A percentile compares a stretch with the other conserved stretches of the same genome.
These are phyloP conservation scores for Pangasius djambal DNA, from an alignment of 2,797 vertebrate genomes.

Conservation along the genomic window DNA sequence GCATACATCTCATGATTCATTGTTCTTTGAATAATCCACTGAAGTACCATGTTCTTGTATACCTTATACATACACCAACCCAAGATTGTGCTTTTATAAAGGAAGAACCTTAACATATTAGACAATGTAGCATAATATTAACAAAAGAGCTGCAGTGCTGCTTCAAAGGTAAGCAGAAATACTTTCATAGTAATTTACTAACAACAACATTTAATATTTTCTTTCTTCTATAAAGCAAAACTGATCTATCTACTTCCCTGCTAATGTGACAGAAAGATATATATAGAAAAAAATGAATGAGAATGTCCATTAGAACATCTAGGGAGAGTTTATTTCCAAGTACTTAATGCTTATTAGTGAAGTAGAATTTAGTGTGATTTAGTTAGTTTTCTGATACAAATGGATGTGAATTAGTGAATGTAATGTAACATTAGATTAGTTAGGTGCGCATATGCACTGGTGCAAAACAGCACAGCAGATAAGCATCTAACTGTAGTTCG, in stretches of 20 bases:
- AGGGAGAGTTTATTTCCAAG: background rate
- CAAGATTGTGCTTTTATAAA: background rate
- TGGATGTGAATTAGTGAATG: background rate
- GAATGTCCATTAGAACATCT: background rate
- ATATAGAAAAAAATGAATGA: background rate
- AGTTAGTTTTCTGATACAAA: background rate
- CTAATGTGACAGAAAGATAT: background rate
- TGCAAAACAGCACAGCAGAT: background rate
- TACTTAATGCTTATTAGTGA: background rate
- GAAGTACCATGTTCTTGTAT: background rate
- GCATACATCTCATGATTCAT: background rate
- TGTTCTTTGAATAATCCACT: background rate
- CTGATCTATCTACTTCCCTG: background rate
- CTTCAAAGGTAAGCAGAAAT: background rate
- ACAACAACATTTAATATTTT: background rate
- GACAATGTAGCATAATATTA: background rate
- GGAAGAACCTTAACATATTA: background rate
- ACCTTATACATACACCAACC: background rate
- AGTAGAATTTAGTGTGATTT: background rate
- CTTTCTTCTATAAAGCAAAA: background rate
- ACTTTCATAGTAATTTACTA: background rate
- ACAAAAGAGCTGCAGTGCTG: background rate
- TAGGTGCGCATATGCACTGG: background rate
- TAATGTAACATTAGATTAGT: background rate
- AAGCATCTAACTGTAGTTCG: background rate